phyloP scores from a whole-genome alignment of 2,797 vertebrate genomes.

The Enteromius thamalakanensis region DNA sequence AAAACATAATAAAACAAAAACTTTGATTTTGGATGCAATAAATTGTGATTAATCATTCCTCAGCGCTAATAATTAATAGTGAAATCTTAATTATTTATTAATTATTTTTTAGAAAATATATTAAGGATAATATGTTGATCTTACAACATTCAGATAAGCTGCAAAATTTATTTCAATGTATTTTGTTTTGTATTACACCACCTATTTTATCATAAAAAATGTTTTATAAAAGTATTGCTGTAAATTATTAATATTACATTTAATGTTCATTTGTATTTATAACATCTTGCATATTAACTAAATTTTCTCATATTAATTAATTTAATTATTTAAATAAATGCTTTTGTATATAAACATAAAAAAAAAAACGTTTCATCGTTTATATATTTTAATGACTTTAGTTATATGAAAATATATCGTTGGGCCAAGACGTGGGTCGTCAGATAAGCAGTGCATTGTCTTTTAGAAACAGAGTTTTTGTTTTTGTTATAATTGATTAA shows the following conservation, averaged over 20 bases:
- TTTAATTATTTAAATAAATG: not conserved
- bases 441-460: not conserved
- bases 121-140: not conserved
- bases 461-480: not conserved
- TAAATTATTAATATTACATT: not conserved
- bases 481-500: not conserved
- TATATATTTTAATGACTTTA: not conserved
- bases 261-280: not conserved
- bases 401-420: not conserved
- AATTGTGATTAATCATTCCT: too few relatives aligned
- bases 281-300: not conserved
- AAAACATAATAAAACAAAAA: too few relatives aligned
- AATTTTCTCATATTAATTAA: not conserved
- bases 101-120: not conserved
- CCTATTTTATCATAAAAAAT: not conserved
- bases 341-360: not conserved
- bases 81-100: not conserved
- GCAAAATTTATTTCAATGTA: too few relatives aligned
- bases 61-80: not conserved
- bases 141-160: not conserved
- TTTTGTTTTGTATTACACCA: not conserved
- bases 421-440: too few relatives aligned
- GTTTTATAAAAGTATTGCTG: not conserved
- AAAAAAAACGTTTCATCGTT: not conserved
- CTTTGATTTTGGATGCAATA: too few relatives aligned